Base-by-base conservation (phyloP, 2,113 vertebrate genomes). In the Otocyon megalotis region DNA sequence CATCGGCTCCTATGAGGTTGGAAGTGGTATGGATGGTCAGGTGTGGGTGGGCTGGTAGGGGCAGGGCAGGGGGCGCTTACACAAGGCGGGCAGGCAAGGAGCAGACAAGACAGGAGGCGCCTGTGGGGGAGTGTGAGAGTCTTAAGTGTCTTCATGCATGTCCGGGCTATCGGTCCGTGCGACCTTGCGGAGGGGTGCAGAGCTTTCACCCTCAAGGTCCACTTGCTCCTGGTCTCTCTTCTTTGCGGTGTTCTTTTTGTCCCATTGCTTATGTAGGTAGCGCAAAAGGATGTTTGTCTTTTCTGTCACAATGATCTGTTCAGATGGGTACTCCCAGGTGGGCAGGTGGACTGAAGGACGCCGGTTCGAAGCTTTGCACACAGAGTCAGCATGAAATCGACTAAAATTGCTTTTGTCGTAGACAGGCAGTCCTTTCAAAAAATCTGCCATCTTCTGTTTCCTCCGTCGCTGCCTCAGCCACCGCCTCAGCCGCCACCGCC, bases 391-490 rank as follows among this genome's bases (percentile, higher is more conserved):
- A 63, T 99, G 99, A 98, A 99, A 99, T 54, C 99, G 98, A 98
- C 99, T 99, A 98, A 99, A 99, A 98, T 99, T 99, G 98, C 99
- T 99, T 98, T 99, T 99, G 98, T 99, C 99, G 99, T 99, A 99
- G 91, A 99, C 99, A 0, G 99, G 99, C 76, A 99, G 98, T 92
- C 99, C 99, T 98, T 99, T 99, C 98, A 99, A 98, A 98, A 99
- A 99, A 98, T 99, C 99, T 62, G 99, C 99, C 98, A 83, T 97
- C 89, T 96, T 97, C 97, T 87, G 96, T 74, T 62, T 82, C 96
- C 97, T 62, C 97, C 94, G 91, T 94, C 91, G 85, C 96, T 91
- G 63, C 90, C 96, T 60, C 97, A 88, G 82, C 95, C 86, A 76
- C 98, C 92, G 81, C 94, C 88, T 56, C 89, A 48, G 63, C 95